Conservation (phyloP, 30 jellyfish, hydroid and myxozoan genomes). For the Pelagia noctiluca region DNA sequence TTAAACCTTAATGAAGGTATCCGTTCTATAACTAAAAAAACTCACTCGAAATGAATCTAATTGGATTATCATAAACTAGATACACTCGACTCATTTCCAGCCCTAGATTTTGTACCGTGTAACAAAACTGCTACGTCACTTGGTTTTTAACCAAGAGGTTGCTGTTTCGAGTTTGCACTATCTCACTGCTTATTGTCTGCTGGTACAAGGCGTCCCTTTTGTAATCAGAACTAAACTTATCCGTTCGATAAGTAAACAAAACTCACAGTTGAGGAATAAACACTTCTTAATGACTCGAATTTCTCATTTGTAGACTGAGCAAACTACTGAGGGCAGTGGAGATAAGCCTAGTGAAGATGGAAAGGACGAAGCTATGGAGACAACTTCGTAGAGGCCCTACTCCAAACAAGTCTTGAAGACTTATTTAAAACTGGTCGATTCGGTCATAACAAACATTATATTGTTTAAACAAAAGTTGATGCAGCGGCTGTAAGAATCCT, state of each 20-base stretch:
- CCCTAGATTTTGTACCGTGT: no score
- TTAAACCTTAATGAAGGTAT: no score
- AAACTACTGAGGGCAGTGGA: constrained; percentile 41
- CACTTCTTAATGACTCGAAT: background rate
- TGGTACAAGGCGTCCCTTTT: background rate
- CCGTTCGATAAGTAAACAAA: background rate
- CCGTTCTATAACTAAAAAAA: no score
- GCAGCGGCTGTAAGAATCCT: no score
- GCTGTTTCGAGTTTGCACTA: background rate
- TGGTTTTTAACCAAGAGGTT: background rate
- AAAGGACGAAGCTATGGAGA: constrained; percentile 56
- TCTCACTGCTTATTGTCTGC: background rate
- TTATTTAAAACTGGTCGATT: no score
- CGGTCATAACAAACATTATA: no score
- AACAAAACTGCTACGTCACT: background rate
- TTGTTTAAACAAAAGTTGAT: no score
- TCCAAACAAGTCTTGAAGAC: no score
- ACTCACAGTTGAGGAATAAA: background rate
- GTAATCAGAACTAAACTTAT: background rate
- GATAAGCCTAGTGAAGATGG: constrained; percentile 31
- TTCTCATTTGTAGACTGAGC: constrained; percentile 25
- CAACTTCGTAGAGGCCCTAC: constrained; percentile 21
- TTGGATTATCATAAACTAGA: no score
- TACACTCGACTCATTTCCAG: no score
- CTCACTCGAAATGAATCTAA: no score